A percentile compares a stretch with the other conserved stretches of the same genome.
Conservation (phyloP, 2,113 vertebrate genomes). For the Carlito syrichta region DNA sequence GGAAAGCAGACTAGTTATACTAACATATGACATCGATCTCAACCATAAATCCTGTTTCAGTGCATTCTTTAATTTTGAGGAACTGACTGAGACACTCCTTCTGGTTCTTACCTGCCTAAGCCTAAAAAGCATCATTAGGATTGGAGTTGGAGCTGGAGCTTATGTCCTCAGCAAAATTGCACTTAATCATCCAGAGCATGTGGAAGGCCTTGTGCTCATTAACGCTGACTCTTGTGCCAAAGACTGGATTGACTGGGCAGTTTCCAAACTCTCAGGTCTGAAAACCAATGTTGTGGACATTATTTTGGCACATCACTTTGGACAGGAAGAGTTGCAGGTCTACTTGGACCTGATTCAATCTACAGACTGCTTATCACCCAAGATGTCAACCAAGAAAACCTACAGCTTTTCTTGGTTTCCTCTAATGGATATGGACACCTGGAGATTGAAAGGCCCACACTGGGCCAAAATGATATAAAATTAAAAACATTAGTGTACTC, state of each 20-base stretch:
- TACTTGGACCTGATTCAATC: slow-evolving; percentile 94
- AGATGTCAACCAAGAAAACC: slow-evolving; percentile 95
- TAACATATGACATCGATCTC: no score
- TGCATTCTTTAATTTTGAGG: slow-evolving; percentile 96
- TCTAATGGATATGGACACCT: slow-evolving; percentile 95
- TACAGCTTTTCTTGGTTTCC: slow-evolving; percentile 91
- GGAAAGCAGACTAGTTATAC: no score
- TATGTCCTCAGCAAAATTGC: slow-evolving; percentile 93
- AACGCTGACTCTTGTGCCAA: slow-evolving; percentile 96
- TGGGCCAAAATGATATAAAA: slow-evolving; percentile 87
- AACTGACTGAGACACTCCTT: slow-evolving; percentile 94
- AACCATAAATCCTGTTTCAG: no score
- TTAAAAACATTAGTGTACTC: slow-evolving; percentile 94
- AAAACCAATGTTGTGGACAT: no score
- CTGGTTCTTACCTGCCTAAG: slow-evolving; percentile 93
- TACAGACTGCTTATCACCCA: slow-evolving; percentile 95
- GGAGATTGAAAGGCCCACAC: slow-evolving; percentile 92
- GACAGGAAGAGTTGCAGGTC: slow-evolving; percentile 94
- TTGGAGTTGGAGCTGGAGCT: slow-evolving; percentile 93
- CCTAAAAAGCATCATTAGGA: slow-evolving; percentile 93
- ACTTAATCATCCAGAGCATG: slow-evolving; percentile 89
- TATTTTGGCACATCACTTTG: no score
- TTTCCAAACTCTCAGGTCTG: no score
- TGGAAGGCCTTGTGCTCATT: slow-evolving; percentile 95
- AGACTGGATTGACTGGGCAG: slow-evolving; percentile 98